Percentiles rank a stretch among this genome's conserved stretches.
phyloP scores from a whole-genome alignment of 2,113 vertebrate species.

The Empidonax alnorum region DNA sequence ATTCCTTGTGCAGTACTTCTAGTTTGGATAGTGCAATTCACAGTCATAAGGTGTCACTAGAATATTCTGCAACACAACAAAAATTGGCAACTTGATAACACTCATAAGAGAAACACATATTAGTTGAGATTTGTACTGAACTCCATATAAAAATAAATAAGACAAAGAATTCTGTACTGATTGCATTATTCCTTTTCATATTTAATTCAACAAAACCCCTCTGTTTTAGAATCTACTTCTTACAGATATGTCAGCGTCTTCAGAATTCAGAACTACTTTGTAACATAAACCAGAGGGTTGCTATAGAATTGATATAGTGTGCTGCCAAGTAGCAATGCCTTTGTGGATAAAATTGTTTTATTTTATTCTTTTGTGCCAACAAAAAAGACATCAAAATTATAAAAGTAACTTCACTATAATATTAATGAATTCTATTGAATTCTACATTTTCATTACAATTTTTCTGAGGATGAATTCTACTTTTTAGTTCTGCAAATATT shows the following conservation, averaged over 20 bases:
- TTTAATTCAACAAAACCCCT: constrained; percentile 65
- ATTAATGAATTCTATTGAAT: constrained; percentile 57
- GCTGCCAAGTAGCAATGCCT: constrained; percentile 12
- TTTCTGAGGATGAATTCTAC: constrained; percentile 36
- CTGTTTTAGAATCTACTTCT: constrained; percentile 42
- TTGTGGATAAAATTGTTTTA: constrained; percentile 54
- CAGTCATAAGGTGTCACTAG: background rate
- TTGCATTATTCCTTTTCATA: constrained; percentile 63
- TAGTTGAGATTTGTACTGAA: constrained; percentile 37
- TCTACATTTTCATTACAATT: background rate
- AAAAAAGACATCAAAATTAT: constrained; percentile 56
- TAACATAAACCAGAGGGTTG: constrained; percentile 36
- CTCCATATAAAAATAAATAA: constrained; percentile 37
- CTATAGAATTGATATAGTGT: background rate
- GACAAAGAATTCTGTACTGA: constrained; percentile 35
- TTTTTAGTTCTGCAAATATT: constrained; percentile 50
- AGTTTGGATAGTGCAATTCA: background rate
- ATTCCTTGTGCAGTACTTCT: background rate
- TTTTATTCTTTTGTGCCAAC: constrained; percentile 55
- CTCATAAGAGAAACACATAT: background rate
- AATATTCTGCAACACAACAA: background rate
- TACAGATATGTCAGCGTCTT: constrained; percentile 54
- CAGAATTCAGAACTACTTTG: constrained; percentile 49
- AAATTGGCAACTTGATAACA: background rate
- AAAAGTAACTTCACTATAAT: constrained; percentile 43